Conservation (phyloP, 92 coral and sea anemone species). For the Palythoa grandis region DNA sequence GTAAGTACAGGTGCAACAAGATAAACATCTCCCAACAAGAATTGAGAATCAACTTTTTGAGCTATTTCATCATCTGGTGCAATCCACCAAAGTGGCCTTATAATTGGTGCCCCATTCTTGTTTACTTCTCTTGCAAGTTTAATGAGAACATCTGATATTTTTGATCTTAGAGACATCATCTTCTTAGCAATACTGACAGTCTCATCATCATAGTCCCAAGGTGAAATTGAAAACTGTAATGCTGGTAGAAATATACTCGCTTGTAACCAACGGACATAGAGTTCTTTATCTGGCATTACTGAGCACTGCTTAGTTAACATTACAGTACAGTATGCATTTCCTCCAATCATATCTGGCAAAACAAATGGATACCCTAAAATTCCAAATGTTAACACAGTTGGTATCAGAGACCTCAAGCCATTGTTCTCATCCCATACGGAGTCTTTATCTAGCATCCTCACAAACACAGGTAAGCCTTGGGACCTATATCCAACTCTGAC, state of each 20-base stretch:
- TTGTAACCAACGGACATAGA: conserved; percentile 86
- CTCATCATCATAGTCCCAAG: conserved; percentile 77
- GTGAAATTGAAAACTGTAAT: conserved; percentile 74
- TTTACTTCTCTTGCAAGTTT: conserved; percentile 67
- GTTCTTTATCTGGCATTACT: conserved; percentile 67
- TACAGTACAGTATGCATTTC: conserved; percentile 56
- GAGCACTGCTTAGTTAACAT: background rate
- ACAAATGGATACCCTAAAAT: conserved; percentile 89
- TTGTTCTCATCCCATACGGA: conserved; percentile 68
- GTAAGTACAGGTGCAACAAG: conserved; percentile 83
- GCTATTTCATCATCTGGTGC: conserved; percentile 73
- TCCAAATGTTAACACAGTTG: conserved; percentile 80
- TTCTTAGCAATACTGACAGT: conserved; percentile 59
- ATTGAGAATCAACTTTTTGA: conserved; percentile 67
- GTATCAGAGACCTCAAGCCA: conserved; percentile 85
- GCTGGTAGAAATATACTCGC: conserved; percentile 76
- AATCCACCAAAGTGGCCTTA: conserved; percentile 89
- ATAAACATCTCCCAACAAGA: conserved; percentile 66
- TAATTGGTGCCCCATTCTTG: conserved; percentile 68
- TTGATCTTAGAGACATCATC: conserved; percentile 54
- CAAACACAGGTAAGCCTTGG: conserved; percentile 68
- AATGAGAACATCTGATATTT: conserved; percentile 56
- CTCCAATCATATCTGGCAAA: conserved; percentile 84
- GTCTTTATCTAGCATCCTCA: conserved; percentile 77
- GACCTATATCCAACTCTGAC: conserved; percentile 83